Evolutionary conservation across 2,797 vertebrate species (phyloP).

Genomic region (Neostethus bicornis): DNA sequence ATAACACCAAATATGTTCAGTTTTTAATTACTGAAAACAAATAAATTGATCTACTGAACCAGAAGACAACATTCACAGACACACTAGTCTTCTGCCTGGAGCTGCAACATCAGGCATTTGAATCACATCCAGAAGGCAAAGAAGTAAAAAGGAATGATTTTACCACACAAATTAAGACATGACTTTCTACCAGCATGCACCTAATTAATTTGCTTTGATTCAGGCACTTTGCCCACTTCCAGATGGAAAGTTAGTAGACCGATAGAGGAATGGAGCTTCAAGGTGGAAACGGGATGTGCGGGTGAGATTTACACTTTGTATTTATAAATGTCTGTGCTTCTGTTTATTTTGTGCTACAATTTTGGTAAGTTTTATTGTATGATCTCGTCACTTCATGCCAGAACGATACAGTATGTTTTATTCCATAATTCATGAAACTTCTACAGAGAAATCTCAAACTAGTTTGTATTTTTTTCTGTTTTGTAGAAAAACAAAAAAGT

Average conservation of each 20-base stretch:
- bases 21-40: constrained; percentile 25
- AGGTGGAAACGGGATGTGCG: neutral
- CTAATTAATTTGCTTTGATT: constrained; percentile 75
- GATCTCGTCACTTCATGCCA: constrained; percentile 41
- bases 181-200: constrained; percentile 65
- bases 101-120: constrained; percentile 44
- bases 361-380: constrained; percentile 29
- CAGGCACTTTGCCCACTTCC: constrained; percentile 57
- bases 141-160: constrained; percentile 61
- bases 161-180: constrained; percentile 51
- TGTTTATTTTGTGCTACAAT: constrained; percentile 10
- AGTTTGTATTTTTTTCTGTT: constrained; percentile 29
- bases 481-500: constrained; percentile 21
- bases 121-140: constrained; percentile 32
- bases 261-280: constrained; percentile 12
- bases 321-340: constrained; percentile 27
- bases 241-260: constrained; percentile 33
- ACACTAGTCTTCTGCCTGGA: constrained; percentile 30
- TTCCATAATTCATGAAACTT: constrained; percentile 11
- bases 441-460: neutral
- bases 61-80: constrained; percentile 50
- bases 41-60: constrained; percentile 50
- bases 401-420: constrained; percentile 20
- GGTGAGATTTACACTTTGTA: constrained; percentile 2
- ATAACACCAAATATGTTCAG: constrained; percentile 31